Base-by-base conservation (phyloP, 2,113 vertebrate species). In the Paramormyrops kingsleyae region DNA sequence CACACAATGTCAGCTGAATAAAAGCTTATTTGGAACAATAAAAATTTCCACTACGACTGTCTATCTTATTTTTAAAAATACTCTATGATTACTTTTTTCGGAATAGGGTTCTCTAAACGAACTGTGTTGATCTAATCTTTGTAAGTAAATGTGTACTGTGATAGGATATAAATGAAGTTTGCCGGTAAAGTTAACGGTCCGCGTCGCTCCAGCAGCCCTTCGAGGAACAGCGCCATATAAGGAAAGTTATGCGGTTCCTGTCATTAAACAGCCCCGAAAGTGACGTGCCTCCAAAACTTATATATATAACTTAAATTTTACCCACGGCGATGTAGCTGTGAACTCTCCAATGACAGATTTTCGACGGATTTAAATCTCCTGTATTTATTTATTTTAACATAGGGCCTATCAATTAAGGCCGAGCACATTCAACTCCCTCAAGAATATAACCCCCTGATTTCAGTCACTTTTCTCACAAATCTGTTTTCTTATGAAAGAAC, bases 171-270 rank as follows among this genome's bases (percentile, higher is more conserved):
- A 27, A 66, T n/a, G 24, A 27, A 66, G 10, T 27, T 27, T 4
- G 27, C 10, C 27, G 1, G 62, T 27, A 31, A 70, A 70, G 62
- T 13, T 70, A 70, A 31, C 62, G 62, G 62, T 70, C n/a, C n/a
- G 62, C 10, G 62, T 27, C n/a, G n/a, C n/a, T 12, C 9, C n/a
- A 3, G 62, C n/a, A 1, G 62, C n/a, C 10, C 27, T 66, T 80
- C 35, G 17, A 27, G 74, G 74, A 84, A 24, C 42, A 6, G 62
- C 91, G 91, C 95, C 95, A 94, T 95, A 93, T 94, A 95, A 94
- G 95, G 95, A 92, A 92, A 93, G 91, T 91, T 92, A 94, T 94
- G 92, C 92, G 44, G 31, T 39, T 88, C 83, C 77, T 80, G n/a
- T 6, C 49, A 59, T 74, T 35, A 89, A 46, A n/a, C 47, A 85